These are phyloP conservation scores for Archocentrus centrarchus DNA, from an alignment of 2,113 vertebrate genomes.

Conservation along the genomic window DNA sequence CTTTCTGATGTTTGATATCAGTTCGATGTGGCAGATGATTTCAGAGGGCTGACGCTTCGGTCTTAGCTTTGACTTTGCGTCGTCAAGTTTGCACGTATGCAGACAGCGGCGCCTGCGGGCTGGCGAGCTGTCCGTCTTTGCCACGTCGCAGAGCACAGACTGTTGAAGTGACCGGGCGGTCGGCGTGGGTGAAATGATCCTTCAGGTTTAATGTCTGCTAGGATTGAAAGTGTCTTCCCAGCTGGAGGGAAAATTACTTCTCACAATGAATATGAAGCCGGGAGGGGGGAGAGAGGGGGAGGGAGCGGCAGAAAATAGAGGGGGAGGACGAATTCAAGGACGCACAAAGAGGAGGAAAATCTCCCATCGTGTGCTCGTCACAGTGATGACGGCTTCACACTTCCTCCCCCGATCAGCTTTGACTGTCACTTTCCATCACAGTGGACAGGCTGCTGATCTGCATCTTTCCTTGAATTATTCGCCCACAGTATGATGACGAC, in stretches of 20 bases:
- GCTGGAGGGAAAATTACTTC: slow-evolving; percentile 1
- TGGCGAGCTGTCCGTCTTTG: neutral
- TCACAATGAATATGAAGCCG: neutral
- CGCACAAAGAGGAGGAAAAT: slow-evolving; percentile 8
- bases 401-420: neutral
- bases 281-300: neutral
- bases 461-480: slow-evolving; percentile 4
- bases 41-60: neutral
- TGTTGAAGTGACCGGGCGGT: neutral
- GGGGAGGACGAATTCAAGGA: slow-evolving; percentile 39
- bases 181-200: neutral
- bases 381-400: slow-evolving; percentile 31
- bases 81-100: neutral
- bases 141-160: neutral
- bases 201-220: slow-evolving; percentile 27
- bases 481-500: neutral
- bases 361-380: neutral
- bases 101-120: neutral
- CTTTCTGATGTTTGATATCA: neutral
- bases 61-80: neutral
- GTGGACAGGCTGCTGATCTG: neutral
- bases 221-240: slow-evolving; percentile 13
- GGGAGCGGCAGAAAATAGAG: neutral
- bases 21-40: neutral
- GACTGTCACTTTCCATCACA: slow-evolving; percentile 17